A percentile compares a stretch with the other conserved stretches of the same genome.
Evolutionary conservation across 2,797 vertebrate genomes (phyloP).

Genomic region (Typhlichthys eigenmanni): DNA sequence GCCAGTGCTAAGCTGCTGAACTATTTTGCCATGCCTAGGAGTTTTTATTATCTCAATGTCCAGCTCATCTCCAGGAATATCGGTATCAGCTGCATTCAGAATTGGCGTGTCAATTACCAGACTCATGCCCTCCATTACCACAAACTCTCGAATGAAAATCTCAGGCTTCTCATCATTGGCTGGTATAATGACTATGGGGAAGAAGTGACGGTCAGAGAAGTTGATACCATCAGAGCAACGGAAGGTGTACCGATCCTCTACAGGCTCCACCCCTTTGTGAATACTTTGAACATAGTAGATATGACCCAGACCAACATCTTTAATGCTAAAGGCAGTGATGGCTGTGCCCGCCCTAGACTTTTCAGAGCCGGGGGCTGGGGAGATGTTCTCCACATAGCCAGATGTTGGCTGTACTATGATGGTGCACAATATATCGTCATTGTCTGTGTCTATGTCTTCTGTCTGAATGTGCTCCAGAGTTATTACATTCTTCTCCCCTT

Average conservation of each 20-base stretch:
- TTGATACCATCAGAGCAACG: slow-evolving; percentile 88
- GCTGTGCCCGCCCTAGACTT: slow-evolving; percentile 81
- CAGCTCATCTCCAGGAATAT: slow-evolving; percentile 81
- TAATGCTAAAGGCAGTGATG: slow-evolving; percentile 86
- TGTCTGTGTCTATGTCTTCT: slow-evolving; percentile 83
- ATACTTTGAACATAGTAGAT: slow-evolving; percentile 89
- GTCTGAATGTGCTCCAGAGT: slow-evolving; percentile 79
- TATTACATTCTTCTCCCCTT: slow-evolving; percentile 85
- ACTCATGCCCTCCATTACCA: slow-evolving; percentile 91
- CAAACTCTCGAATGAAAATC: slow-evolving; percentile 81
- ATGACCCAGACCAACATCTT: slow-evolving; percentile 76
- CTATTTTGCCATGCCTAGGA: slow-evolving; percentile 80
- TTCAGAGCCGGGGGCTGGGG: slow-evolving; percentile 83
- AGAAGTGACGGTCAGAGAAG: slow-evolving; percentile 83
- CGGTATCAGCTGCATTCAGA: slow-evolving; percentile 81
- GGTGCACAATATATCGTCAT: slow-evolving; percentile 84
- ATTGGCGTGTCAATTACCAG: slow-evolving; percentile 84
- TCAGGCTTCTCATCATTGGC: slow-evolving; percentile 87
- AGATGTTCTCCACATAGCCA: slow-evolving; percentile 89
- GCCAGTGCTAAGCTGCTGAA: slow-evolving; percentile 82
- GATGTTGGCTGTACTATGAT: slow-evolving; percentile 83
- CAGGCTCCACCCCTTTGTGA: slow-evolving; percentile 85
- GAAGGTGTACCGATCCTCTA: slow-evolving; percentile 85
- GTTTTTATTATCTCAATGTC: slow-evolving; percentile 82
- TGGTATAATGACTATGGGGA: slow-evolving; percentile 84